These are phyloP conservation scores for Masnerella sp. DNA, from an alignment of 2,888 invertebrate genomes.

Conservation along the genomic window DNA sequence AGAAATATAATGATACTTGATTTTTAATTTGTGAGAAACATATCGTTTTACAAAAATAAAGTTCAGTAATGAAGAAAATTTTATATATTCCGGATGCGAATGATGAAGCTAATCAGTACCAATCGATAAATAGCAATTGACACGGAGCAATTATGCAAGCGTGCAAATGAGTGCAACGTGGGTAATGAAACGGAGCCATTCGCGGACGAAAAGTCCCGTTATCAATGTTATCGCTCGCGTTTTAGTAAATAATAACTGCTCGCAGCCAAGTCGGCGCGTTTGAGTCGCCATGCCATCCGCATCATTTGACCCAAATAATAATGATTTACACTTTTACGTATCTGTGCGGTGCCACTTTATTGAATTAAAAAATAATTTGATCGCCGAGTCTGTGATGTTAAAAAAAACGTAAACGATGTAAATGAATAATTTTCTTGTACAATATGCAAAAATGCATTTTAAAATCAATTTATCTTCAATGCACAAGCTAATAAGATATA, in stretches of 20 bases:
- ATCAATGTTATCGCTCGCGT: constrained; percentile 29
- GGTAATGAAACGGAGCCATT: constrained; percentile 24
- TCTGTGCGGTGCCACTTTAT: constrained; percentile 3
- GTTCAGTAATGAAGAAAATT: too few relatives aligned
- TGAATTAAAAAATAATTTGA: constrained; percentile 3
- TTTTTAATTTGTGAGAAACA: too few relatives aligned
- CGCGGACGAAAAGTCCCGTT: constrained; percentile 27
- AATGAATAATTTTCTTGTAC: too few relatives aligned
- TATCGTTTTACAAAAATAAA: too few relatives aligned
- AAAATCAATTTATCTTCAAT: too few relatives aligned
- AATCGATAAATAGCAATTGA: constrained; percentile 42
- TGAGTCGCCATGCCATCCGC: not conserved
- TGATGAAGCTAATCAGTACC: constrained; percentile 33
- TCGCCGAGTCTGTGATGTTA: too few relatives aligned
- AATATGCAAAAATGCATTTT: too few relatives aligned
- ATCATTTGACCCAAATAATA: constrained; percentile 26
- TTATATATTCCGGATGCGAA: constrained; percentile 40
- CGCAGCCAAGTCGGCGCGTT: constrained; percentile 5
- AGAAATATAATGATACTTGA: too few relatives aligned
- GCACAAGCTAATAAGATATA: too few relatives aligned
- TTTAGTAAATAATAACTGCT: constrained; percentile 27
- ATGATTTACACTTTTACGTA: constrained; percentile 5
- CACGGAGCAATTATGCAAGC: constrained; percentile 27
- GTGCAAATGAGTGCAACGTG: constrained; percentile 31
- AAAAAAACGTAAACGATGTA: too few relatives aligned